phyloP scores from a whole-genome alignment of 2,888 invertebrate species.

The Pristionchus japonicus region DNA sequence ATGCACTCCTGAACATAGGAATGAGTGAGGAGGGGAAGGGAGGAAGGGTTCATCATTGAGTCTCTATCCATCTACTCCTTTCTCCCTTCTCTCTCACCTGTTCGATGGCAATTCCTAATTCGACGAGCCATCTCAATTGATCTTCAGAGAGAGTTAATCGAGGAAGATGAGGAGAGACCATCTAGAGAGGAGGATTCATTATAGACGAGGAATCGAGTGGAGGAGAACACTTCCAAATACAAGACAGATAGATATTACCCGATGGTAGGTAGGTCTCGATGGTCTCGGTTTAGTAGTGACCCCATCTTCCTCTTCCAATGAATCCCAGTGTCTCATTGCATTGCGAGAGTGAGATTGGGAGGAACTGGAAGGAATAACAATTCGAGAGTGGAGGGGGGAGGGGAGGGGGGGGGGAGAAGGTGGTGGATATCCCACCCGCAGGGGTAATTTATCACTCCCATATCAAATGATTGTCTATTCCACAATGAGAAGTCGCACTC shows the following conservation, averaged over 20 bases:
- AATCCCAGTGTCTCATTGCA: slow-evolving; percentile 40
- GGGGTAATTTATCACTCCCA: neutral
- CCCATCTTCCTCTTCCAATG: slow-evolving; percentile 27
- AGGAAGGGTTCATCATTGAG: neutral
- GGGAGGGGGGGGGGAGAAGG: neutral
- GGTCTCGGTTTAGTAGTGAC: neutral
- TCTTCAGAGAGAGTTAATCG: neutral
- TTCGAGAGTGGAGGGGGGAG: neutral
- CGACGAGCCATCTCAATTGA: slow-evolving; percentile 41
- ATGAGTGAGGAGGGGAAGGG: slow-evolving; percentile 40
- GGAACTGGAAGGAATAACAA: slow-evolving; percentile 21
- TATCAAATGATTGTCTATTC: slow-evolving; percentile 13
- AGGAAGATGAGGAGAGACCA: slow-evolving; percentile 37
- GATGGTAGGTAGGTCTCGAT: neutral
- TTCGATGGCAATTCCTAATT: slow-evolving; percentile 43
- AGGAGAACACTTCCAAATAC: neutral
- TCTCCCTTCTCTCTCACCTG: neutral
- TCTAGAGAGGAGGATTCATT: neutral
- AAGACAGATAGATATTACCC: neutral
- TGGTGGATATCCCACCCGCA: neutral
- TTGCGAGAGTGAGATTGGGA: neutral
- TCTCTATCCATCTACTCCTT: neutral
- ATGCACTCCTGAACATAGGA: slow-evolving; percentile 54
- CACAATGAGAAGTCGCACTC: neutral
- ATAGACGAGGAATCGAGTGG: neutral